Evolutionary conservation across 2,113 vertebrate species (phyloP).

Genomic region (Condylura cristata): DNA sequence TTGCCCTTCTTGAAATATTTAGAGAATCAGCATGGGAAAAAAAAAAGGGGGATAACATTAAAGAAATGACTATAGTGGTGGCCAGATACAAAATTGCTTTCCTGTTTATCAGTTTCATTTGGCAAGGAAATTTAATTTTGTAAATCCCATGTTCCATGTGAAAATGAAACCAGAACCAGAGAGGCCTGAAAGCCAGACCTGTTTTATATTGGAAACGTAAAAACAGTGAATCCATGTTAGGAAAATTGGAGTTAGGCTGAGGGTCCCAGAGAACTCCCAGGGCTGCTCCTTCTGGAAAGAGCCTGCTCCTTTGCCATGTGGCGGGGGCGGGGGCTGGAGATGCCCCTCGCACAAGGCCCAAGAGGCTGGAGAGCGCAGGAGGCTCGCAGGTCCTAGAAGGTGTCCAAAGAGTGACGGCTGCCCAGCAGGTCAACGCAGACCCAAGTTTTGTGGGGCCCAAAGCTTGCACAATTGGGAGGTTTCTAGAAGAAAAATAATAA

Average conservation of each 20-base stretch:
- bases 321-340: too few relatives aligned
- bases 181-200: neutral
- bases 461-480: neutral
- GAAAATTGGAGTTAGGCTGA: neutral
- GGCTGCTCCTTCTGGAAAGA: neutral
- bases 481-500: slow-evolving; percentile 5
- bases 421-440: neutral
- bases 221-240: accelerated
- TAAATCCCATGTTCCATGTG: neutral
- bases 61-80: neutral
- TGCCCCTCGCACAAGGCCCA: neutral
- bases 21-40: neutral
- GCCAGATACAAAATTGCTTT: neutral
- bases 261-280: too few relatives aligned
- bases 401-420: neutral
- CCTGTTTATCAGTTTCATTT: neutral
- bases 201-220: neutral
- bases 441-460: neutral
- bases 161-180: neutral
- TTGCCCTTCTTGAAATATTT: slow-evolving; percentile 7
- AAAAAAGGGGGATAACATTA: neutral
- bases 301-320: neutral
- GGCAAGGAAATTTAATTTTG: neutral
- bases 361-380: neutral
- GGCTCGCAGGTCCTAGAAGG: too few relatives aligned